Conservation (phyloP, 2,797 vertebrate genomes). For the Hephaestus fuliginosus region DNA sequence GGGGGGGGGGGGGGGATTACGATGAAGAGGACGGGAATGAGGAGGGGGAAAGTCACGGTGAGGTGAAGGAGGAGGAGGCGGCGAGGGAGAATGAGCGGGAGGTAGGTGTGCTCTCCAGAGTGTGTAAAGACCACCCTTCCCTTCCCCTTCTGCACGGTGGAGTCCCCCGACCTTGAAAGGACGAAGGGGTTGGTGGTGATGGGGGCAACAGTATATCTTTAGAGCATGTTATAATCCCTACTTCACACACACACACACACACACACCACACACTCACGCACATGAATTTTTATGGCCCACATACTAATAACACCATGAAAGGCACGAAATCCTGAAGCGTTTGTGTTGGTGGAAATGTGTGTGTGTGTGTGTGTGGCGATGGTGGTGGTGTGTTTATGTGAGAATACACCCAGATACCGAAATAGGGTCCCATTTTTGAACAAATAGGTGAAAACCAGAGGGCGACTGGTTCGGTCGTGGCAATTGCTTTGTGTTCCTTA, state of each 20-base stretch:
- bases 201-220: slow-evolving; percentile 41
- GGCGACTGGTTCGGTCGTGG: neutral
- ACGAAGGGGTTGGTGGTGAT: slow-evolving; percentile 23
- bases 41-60: slow-evolving; percentile 1
- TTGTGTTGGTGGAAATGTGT: neutral
- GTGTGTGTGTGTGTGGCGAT: neutral
- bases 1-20: neutral
- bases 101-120: slow-evolving; percentile 47
- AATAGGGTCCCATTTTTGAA: neutral
- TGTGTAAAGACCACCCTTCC: slow-evolving; percentile 59
- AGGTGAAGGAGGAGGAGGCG: neutral
- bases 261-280: neutral
- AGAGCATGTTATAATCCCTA: slow-evolving; percentile 51
- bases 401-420: neutral
- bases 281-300: neutral
- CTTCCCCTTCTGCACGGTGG: slow-evolving; percentile 14
- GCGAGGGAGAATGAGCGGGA: slow-evolving; percentile 7
- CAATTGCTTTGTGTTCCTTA: neutral
- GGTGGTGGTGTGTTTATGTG: neutral
- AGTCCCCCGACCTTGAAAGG: slow-evolving; percentile 68
- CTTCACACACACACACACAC: neutral
- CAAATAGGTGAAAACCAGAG: neutral
- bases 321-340: slow-evolving; percentile 11
- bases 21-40: neutral
- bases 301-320: slow-evolving; percentile 18